Percentiles rank a stretch among this genome's conserved stretches.
These are phyloP conservation scores for Drosophila mettleri DNA, from an alignment of 2,888 invertebrate species.

Conservation along the genomic window DNA sequence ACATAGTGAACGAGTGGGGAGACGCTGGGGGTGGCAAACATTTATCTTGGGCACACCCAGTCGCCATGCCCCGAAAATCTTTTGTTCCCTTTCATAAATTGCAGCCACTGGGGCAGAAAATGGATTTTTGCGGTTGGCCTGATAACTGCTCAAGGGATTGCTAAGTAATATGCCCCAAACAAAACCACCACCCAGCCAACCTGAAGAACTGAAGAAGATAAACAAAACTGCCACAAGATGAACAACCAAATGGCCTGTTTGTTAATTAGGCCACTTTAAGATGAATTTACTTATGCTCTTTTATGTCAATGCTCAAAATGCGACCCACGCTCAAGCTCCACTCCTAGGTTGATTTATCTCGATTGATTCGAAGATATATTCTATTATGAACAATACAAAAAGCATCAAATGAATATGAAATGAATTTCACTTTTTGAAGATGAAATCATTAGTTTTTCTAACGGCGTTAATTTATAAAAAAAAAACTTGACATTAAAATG, in stretches of 20 bases:
- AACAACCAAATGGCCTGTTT: constrained; percentile 10
- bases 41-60: constrained; percentile 59
- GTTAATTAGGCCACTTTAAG: constrained; percentile 26
- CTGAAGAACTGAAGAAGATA: constrained; percentile 2
- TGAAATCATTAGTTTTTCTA: too few species aligned
- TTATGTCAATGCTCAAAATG: neutral
- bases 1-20: too few species aligned
- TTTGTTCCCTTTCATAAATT: constrained; percentile 72
- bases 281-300: neutral
- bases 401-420: too few species aligned
- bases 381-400: too few species aligned
- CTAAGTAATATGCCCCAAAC: constrained; percentile 39
- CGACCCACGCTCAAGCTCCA: neutral
- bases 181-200: constrained; percentile 1
- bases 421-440: too few species aligned
- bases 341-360: too few species aligned
- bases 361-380: too few species aligned
- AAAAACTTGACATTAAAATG: too few species aligned
- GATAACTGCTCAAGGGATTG: constrained; percentile 64
- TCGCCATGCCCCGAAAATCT: constrained; percentile 37
- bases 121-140: constrained; percentile 73
- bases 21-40: constrained; percentile 40
- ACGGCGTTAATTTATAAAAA: too few species aligned
- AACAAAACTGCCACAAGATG: constrained; percentile 17
- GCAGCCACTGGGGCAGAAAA: constrained; percentile 75